These are phyloP conservation scores for Todiramphus chloris DNA, from an alignment of 2,113 vertebrate genomes.

Conservation along the genomic window DNA sequence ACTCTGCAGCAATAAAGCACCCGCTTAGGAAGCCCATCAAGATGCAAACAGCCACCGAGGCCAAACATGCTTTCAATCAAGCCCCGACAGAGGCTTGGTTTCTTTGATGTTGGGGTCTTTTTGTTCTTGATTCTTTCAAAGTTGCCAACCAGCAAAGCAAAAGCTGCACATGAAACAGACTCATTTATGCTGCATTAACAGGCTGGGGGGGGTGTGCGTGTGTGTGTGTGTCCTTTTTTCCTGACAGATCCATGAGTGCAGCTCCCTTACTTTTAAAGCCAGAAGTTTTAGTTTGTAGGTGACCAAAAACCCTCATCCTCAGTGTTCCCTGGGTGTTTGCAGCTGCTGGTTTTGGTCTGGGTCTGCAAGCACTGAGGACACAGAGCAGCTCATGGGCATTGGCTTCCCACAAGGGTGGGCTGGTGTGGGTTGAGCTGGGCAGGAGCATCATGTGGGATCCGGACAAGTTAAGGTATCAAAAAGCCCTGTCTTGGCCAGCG, in stretches of 20 bases:
- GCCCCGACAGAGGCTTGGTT: not conserved
- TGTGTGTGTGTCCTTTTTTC: not conserved
- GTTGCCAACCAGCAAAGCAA: not conserved
- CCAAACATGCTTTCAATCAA: not conserved
- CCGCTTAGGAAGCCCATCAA: not conserved
- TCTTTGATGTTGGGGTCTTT: not conserved
- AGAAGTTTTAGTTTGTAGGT: fast-evolving
- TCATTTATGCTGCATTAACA: not conserved
- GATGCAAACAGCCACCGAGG: not conserved
- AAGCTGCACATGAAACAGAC: not conserved
- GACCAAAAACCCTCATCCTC: not conserved
- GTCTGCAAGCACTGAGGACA: no score
- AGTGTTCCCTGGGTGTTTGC: no score
- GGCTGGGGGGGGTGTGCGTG: no score
- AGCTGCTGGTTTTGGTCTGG: not conserved
- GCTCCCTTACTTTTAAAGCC: not conserved
- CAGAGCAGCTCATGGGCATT: fast-evolving
- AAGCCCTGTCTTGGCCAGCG: not conserved
- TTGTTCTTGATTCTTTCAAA: not conserved
- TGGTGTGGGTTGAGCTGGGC: not conserved
- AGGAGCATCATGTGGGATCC: fast-evolving
- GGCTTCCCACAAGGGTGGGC: fast-evolving
- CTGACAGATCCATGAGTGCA: not conserved
- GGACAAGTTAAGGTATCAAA: not conserved
- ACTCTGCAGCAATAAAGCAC: not conserved